Evolutionary conservation across 1,140 invertebrate species (phyloP), one percentile per base, ranked within the genome.

Genomic region (Polypedilum pembai): DNA sequence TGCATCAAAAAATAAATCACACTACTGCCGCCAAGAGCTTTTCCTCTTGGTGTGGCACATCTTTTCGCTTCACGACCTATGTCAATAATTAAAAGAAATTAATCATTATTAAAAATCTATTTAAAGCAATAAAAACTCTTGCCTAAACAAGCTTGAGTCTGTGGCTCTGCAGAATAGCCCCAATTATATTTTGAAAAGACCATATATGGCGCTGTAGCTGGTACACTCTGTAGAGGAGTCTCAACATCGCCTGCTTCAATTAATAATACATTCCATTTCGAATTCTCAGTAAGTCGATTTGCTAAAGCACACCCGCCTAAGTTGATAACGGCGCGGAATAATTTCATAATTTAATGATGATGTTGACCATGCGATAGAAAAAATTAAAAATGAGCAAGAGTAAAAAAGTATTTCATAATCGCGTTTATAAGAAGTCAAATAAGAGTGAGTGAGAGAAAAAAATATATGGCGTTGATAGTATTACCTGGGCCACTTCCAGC

Each of bases 1-100:
- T 95, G 94, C n/a, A 94, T 89, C 92, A 95, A 94, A 73, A 89
- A 93, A 79, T 96, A 95, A 18, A 95, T 87, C 2, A 91, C 87
- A 21, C 89, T 91, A 1, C 88, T 87, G 0, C 93, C 93, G 0
- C 93, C 93, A 1, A 92, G 78, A 0, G 85, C 87, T 78, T 85
- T 88, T 1, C 89, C 89, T 73, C 87, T 80, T 0, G 88, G 87
- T 83, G 86, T 85, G 33, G 82, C 85, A 77, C 88, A 89, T 45
- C 82, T 79, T 24, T 83, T 79, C n/a, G 83, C 82, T 20, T 79
- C 76, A 84, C 88, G 85, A 56, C 85, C 85, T 86, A 74, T 76
- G 80, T 78, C 75, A 75, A 77, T 76, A 76, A 76, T 77, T 66
- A 65, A 73, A 75, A 72, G 65, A 21, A 18, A 10, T 18, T 20